A percentile compares a stretch with the other conserved stretches of the same genome.
phyloP scores from a whole-genome alignment of 1,140 invertebrate species.

The Cepaea nemoralis region DNA sequence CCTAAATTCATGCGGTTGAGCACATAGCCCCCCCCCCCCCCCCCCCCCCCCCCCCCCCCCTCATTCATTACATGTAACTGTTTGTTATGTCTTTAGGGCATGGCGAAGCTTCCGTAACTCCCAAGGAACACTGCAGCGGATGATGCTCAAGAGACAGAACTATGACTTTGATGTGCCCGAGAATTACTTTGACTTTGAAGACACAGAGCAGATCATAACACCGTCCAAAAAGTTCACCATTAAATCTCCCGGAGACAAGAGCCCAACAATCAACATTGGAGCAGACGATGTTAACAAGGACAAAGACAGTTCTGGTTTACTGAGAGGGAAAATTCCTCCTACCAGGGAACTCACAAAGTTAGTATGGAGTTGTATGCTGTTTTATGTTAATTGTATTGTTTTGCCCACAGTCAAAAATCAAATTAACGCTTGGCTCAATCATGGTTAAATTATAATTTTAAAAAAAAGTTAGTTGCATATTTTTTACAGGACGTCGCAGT shows the following conservation, averaged over 20 bases:
- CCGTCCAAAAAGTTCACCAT: background rate
- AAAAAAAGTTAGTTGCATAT: too few species aligned
- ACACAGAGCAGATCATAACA: background rate
- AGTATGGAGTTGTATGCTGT: too few species aligned
- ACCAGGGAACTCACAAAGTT: background rate
- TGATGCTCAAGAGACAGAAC: background rate
- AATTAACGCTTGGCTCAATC: too few species aligned
- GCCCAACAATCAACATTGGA: background rate
- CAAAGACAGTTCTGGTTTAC: background rate
- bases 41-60: too few species aligned
- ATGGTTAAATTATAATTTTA: too few species aligned
- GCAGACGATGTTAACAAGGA: background rate
- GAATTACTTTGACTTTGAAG: conserved; percentile 8
- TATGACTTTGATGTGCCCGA: background rate
- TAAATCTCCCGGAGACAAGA: background rate
- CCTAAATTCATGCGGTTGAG: too few species aligned
- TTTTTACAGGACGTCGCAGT: too few species aligned
- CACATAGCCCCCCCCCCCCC: too few species aligned
- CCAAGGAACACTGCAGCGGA: background rate
- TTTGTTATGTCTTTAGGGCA: too few species aligned
- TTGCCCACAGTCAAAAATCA: too few species aligned
- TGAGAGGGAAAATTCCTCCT: background rate
- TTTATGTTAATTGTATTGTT: too few species aligned
- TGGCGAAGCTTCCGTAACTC: background rate
- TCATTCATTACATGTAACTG: too few species aligned